Conservation (phyloP, 2,888 invertebrate species). For the Phengaris arion region DNA sequence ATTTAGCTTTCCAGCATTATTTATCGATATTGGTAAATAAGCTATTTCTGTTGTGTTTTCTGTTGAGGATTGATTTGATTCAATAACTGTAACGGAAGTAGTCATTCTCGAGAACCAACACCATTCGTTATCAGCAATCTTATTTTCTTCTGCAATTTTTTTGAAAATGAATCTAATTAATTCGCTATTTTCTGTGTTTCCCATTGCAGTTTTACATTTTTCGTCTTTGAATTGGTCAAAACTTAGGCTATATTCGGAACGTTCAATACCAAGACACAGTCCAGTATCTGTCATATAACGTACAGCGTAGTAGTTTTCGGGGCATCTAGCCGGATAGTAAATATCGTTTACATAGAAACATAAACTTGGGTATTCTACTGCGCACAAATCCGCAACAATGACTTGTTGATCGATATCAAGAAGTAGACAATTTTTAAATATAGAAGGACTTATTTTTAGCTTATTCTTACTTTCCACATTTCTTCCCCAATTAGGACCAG, state of each 20-base stretch:
- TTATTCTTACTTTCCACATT: conserved; percentile 44
- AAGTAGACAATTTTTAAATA: conserved; percentile 58
- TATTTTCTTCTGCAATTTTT: conserved; percentile 53
- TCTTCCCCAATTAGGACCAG: conserved; percentile 69
- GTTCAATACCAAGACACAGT: conserved; percentile 63
- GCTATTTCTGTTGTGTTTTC: conserved; percentile 7
- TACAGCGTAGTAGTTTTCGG: conserved; percentile 60
- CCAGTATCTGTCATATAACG: conserved; percentile 58
- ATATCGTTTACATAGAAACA: conserved; percentile 65
- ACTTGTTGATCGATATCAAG: conserved; percentile 51
- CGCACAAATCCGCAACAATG: conserved; percentile 56
- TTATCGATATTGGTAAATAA: conserved; percentile 52
- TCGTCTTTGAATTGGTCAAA: conserved; percentile 51
- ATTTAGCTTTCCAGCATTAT: conserved; percentile 53
- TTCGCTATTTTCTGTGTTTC: conserved; percentile 43
- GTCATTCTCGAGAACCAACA: conserved; percentile 55
- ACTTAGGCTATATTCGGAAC: conserved; percentile 48
- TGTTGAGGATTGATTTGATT: neutral
- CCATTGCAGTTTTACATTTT: conserved; percentile 59
- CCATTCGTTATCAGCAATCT: conserved; percentile 51
- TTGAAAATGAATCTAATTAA: conserved; percentile 58
- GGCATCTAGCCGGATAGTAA: conserved; percentile 59
- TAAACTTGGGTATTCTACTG: conserved; percentile 56
- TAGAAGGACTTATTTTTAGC: conserved; percentile 44
- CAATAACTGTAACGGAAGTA: neutral